These are phyloP conservation scores for Cavia porcellus DNA, from an alignment of 2,113 vertebrate species.

Conservation along the genomic window DNA sequence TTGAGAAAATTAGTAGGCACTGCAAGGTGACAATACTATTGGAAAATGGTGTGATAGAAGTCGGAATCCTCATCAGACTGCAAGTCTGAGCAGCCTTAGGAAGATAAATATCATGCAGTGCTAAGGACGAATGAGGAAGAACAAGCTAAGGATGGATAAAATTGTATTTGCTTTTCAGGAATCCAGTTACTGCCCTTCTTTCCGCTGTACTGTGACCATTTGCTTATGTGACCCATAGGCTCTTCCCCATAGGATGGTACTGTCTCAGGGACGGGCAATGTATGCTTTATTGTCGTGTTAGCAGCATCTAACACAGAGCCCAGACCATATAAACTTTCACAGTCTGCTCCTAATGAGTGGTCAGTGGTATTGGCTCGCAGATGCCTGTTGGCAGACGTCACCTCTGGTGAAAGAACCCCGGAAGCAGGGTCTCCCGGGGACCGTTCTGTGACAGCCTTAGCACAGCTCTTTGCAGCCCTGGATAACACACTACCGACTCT, in stretches of 20 bases:
- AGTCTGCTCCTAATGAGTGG: neutral
- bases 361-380: neutral
- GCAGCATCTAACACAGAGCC: neutral
- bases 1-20: neutral
- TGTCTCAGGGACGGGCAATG: neutral
- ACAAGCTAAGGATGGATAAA: rapidly evolving
- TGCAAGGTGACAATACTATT: neutral
- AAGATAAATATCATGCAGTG: neutral
- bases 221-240: neutral
- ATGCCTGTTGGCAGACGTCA: neutral
- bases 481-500: neutral
- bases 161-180: neutral
- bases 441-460: neutral
- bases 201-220: neutral
- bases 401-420: neutral
- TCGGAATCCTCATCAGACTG: neutral
- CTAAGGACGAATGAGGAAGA: rapidly evolving
- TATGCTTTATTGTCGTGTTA: neutral
- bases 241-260: neutral
- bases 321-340: neutral
- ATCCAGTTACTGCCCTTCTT: no score
- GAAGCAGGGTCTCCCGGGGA: neutral
- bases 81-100: neutral
- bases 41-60: neutral
- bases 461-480: conserved; percentile 10